Percentiles rank a stretch among this genome's conserved stretches.
Conservation (phyloP, 2,113 vertebrate genomes). For the Mustela nigripes region DNA sequence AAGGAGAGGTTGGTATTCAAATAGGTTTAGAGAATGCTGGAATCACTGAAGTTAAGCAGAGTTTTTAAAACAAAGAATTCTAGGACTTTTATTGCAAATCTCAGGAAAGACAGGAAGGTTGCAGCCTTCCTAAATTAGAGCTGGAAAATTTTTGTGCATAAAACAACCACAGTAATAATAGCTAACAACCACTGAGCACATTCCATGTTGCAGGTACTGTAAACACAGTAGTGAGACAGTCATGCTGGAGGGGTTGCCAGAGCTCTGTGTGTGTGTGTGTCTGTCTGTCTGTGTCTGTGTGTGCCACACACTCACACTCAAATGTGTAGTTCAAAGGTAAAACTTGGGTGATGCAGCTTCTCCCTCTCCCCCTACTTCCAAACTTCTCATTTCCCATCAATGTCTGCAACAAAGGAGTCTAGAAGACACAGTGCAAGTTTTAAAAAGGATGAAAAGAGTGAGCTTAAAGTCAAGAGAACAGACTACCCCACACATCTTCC, state of each 20-base stretch:
- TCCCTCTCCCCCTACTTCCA: background rate
- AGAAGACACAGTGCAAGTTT: background rate
- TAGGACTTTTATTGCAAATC: background rate
- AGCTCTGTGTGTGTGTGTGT: background rate
- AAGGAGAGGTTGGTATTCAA: background rate
- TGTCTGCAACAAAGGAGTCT: background rate
- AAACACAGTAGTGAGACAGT: background rate
- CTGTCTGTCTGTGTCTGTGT: fast-evolving
- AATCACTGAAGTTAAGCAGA: background rate
- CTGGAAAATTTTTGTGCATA: background rate
- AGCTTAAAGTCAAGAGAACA: background rate
- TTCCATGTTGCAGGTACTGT: background rate
- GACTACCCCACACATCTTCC: background rate
- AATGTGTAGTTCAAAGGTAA: background rate
- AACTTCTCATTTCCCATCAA: background rate
- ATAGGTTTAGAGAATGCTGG: background rate
- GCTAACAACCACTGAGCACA: background rate
- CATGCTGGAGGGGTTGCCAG: background rate
- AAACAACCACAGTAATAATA: background rate
- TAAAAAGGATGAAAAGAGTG: background rate
- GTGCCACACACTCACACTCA: no score
- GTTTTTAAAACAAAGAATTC: background rate
- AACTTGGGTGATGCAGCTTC: background rate
- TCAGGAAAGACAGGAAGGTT: background rate
- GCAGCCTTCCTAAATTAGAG: background rate